Evolutionary conservation across 2,113 vertebrate species (phyloP).

Genomic region (Labeo catla): DNA sequence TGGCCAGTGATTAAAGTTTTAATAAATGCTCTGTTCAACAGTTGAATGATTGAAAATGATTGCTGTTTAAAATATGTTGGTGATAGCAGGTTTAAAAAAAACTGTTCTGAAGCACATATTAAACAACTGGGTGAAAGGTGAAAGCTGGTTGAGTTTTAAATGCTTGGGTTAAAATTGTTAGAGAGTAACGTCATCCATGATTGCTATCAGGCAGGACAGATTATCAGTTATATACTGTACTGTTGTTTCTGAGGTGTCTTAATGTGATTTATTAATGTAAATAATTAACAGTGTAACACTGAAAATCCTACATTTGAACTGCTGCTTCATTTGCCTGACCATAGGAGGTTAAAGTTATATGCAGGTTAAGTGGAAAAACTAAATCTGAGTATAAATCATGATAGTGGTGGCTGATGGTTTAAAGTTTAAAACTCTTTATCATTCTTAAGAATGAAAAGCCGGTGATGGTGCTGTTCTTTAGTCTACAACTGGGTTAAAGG

Average conservation of each 20-base stretch:
- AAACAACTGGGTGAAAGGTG: conserved; percentile 6
- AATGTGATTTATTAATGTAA: background rate
- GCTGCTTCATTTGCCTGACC: background rate
- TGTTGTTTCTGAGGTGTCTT: background rate
- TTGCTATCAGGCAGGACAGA: background rate
- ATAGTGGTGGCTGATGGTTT: background rate
- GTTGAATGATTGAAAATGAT: background rate
- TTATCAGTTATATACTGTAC: background rate
- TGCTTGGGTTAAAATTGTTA: background rate
- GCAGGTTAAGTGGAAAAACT: background rate
- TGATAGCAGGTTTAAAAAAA: background rate
- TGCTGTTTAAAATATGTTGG: background rate
- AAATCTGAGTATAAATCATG: background rate
- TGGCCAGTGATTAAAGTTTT: background rate
- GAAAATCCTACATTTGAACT: background rate
- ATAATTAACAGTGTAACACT: background rate
- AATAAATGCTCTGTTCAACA: conserved; percentile 21
- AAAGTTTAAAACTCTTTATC: background rate
- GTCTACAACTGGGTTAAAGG: background rate
- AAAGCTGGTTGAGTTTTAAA: background rate
- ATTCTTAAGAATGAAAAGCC: background rate
- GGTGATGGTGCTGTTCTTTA: background rate
- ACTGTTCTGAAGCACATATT: conserved; percentile 3
- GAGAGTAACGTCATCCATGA: background rate
- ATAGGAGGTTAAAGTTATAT: background rate